Conservation (phyloP, 1,140 invertebrate species). For the Grapholita molesta region DNA sequence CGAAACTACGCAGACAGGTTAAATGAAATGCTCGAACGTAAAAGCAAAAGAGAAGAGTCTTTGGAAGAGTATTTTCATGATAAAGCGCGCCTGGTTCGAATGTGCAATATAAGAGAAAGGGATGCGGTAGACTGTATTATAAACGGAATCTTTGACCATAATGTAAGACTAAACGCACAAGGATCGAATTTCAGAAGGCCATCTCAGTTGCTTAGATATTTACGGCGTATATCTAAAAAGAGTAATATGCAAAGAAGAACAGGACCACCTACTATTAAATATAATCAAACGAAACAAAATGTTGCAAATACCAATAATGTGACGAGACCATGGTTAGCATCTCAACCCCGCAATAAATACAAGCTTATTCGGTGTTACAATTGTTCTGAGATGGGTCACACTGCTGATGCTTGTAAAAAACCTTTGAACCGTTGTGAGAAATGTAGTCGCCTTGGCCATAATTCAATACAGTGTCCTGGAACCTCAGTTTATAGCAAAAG, state of each 20-base stretch:
- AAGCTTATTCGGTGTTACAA: constrained; percentile 18
- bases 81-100: constrained; percentile 9
- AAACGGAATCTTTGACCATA: constrained; percentile 19
- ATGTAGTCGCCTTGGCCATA: constrained; percentile 19
- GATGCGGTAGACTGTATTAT: constrained; percentile 24
- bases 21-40: constrained; percentile 7
- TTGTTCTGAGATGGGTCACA: constrained; percentile 17
- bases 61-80: constrained; percentile 16
- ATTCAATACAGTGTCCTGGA: no score
- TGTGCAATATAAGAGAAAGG: constrained; percentile 11
- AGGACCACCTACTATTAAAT: neutral
- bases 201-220: constrained; percentile 11
- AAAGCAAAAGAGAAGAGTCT: constrained; percentile 12
- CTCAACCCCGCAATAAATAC: no score
- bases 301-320: no score
- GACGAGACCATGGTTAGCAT: no score
- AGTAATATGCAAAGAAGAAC: neutral
- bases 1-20: constrained; percentile 14
- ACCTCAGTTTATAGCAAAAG: neutral
- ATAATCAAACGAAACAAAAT: no score
- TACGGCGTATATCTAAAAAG: constrained; percentile 16
- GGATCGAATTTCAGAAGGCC: constrained; percentile 19
- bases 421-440: constrained; percentile 15
- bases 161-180: constrained; percentile 20
- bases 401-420: neutral